phyloP scores from a whole-genome alignment of 2,888 invertebrate species.

The Antitype chi region DNA sequence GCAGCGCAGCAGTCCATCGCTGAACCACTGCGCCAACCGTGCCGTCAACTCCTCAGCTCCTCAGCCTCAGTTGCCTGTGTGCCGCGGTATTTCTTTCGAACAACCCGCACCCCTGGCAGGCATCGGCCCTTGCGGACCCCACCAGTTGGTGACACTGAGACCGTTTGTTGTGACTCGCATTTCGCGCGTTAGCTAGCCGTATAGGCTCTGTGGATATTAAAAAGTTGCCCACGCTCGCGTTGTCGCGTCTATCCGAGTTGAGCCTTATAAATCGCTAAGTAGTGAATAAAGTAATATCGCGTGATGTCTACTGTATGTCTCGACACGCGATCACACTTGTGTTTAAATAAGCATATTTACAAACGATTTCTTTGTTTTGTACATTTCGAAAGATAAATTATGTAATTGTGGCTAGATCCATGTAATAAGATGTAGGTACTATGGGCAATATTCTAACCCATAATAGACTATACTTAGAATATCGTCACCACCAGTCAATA shows the following conservation, averaged over 20 bases:
- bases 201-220: neutral
- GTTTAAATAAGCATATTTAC: constrained; percentile 43
- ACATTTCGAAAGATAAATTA: constrained; percentile 30
- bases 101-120: no score
- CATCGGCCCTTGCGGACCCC: no score
- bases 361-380: constrained; percentile 52
- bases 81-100: no score
- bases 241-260: constrained; percentile 1
- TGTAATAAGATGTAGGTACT: neutral
- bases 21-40: no score
- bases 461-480: neutral
- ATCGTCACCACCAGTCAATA: neutral
- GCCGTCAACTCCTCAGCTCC: no score
- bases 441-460: neutral
- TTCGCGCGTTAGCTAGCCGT: neutral
- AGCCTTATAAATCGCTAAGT: constrained; percentile 31
- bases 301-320: constrained; percentile 38
- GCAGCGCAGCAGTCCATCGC: no score
- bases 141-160: no score
- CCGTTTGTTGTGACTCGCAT: neutral
- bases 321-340: constrained; percentile 46
- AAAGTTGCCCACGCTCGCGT: neutral
- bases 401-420: constrained; percentile 12
- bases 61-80: no score
- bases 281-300: constrained; percentile 49